Evolutionary conservation across 2,113 vertebrate genomes (phyloP).

Genomic region (Pungitius pungitius): DNA sequence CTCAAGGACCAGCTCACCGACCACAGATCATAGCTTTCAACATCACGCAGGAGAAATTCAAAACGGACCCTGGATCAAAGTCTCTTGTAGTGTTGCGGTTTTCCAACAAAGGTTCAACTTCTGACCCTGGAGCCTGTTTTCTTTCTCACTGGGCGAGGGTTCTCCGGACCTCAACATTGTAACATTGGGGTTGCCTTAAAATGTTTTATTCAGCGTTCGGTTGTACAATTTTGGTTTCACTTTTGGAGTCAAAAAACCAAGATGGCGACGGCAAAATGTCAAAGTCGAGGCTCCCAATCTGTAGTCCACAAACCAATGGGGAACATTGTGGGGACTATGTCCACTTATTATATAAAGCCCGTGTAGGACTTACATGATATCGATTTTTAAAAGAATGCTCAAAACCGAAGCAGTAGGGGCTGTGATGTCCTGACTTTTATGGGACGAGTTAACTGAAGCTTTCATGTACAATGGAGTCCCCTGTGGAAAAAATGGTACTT

Average conservation of each 20-base stretch:
- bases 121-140: slow-evolving; percentile 21
- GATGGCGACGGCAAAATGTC: neutral
- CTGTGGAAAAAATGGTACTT: neutral
- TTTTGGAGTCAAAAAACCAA: neutral
- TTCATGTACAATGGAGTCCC: neutral
- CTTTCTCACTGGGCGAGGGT: neutral
- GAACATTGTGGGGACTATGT: neutral
- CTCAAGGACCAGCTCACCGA: slow-evolving; percentile 43
- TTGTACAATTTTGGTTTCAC: neutral
- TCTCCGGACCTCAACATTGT: slow-evolving; percentile 2
- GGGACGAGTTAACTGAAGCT: neutral
- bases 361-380: neutral
- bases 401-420: neutral
- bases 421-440: neutral
- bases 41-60: slow-evolving; percentile 46
- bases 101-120: slow-evolving; percentile 45
- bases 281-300: neutral
- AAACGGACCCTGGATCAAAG: slow-evolving; percentile 43
- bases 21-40: slow-evolving; percentile 24
- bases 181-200: neutral
- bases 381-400: neutral
- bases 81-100: slow-evolving; percentile 13
- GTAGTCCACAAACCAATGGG: neutral
- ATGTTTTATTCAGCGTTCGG: neutral
- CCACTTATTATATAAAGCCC: neutral